phyloP scores from a whole-genome alignment of 2,113 vertebrate species.

The Gymnobelideus leadbeateri region DNA sequence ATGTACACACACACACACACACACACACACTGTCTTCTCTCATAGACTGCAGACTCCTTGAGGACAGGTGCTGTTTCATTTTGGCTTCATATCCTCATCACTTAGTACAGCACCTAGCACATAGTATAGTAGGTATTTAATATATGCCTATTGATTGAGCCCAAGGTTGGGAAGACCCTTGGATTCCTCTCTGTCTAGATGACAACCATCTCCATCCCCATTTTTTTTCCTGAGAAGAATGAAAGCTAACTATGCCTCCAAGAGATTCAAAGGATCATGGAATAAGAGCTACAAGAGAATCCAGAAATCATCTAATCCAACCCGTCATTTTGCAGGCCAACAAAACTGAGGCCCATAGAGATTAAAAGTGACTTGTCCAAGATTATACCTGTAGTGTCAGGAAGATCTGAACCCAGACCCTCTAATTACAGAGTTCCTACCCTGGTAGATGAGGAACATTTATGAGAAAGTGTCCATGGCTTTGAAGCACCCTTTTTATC shows the following conservation, averaged over 20 bases:
- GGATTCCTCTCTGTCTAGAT: background rate
- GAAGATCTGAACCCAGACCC: background rate
- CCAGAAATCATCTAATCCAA: background rate
- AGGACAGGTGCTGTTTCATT: background rate
- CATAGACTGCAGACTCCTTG: background rate
- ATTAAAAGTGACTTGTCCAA: background rate
- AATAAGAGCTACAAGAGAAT: background rate
- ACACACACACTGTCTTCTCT: background rate
- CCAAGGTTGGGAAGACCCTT: background rate
- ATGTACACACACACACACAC: background rate
- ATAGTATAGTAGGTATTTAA: background rate
- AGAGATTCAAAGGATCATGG: background rate
- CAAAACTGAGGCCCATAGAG: background rate
- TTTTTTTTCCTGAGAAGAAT: background rate
- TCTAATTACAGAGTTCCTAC: background rate
- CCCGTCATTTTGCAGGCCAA: background rate
- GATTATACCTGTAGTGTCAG: background rate
- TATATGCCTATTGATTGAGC: background rate
- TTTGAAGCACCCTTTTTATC: background rate
- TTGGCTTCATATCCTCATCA: background rate
- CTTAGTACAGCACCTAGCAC: background rate
- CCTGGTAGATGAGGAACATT: background rate
- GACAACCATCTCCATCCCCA: background rate
- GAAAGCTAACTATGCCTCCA: background rate
- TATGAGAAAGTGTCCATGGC: background rate